Evolutionary conservation across 2,888 invertebrate species (phyloP), one percentile per base, ranked within the genome.

Genomic region (Hydrotaea diabolus): DNA sequence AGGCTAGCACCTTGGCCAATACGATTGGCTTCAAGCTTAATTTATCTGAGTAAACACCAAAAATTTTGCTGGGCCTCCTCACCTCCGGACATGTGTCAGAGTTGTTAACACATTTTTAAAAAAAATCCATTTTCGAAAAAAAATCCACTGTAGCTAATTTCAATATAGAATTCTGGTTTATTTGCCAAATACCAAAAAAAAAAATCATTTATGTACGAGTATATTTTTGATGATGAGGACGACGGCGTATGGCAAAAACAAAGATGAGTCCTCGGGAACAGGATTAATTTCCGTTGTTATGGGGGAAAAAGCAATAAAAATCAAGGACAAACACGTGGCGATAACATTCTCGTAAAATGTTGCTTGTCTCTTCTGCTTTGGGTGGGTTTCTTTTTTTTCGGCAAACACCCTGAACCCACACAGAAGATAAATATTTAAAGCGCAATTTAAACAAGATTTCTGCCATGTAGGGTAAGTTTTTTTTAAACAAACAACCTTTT

Each of bases 261-360:
- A 72, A 36, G 59, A 74, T 74, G 62, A 59, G 46, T 46, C 59
- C 31, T 46, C 3, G 11, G 8, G 21, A 17, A 69, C 59, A n/a
- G 73, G 78, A 46, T 78, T 81, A 75, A 85, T 79, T 72, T 85
- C 62, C 79, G n/a, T 46, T 59, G 46, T 13, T 15, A 39, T 5
- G 11, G 43, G 43, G 15, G 71, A 26, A 75, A 62, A 82, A 74
- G 57, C 77, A 75, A 77, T 83, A 80, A 83, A 84, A 83, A 83
- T 80, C 85, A 77, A 80, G 80, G 11, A 72, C 77, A 43, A 77
- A 80, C 85, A 83, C 83, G 83, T 85, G 85, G 19, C 55, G 8
- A 57, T 53, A 23, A 74, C 74, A 75, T n/a, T n/a, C n/a, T n/a
- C n/a, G n/a, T 75, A 77, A 76, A 62, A 19, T 19, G 31, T 39